Conservation (phyloP, 2,797 vertebrate genomes). For the Tauraco hartlaubi region DNA sequence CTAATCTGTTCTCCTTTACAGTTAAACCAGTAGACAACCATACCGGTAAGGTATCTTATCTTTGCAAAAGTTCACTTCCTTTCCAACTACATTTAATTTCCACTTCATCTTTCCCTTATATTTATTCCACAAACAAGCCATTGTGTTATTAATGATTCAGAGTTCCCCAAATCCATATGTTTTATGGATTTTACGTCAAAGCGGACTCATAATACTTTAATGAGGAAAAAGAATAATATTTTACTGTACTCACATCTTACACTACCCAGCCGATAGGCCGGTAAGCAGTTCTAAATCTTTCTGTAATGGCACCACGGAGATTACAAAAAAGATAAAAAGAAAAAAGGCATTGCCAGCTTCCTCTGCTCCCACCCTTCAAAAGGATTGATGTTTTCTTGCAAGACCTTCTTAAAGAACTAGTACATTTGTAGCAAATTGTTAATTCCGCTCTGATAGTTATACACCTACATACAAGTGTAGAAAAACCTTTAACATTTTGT, state of each 20-base stretch:
- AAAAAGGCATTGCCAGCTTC: neutral
- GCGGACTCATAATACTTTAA: conserved; percentile 47
- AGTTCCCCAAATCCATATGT: conserved; percentile 35
- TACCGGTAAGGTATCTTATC: neutral
- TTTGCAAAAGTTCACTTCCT: conserved; percentile 12
- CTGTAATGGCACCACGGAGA: neutral
- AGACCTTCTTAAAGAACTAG: neutral
- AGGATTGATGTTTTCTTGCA: neutral
- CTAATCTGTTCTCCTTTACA: neutral
- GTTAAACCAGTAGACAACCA: neutral
- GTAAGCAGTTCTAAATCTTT: conserved; percentile 29
- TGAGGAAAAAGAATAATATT: conserved; percentile 55
- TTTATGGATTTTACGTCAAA: conserved; percentile 64
- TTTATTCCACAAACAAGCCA: conserved; percentile 50
- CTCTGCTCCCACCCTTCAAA: neutral
- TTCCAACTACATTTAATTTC: conserved; percentile 44
- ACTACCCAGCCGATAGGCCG: neutral
- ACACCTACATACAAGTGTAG: neutral
- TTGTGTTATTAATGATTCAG: conserved; percentile 37
- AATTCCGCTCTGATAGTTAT: neutral
- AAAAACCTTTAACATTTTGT: neutral
- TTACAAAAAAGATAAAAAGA: conserved; percentile 6
- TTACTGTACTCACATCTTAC: conserved; percentile 15
- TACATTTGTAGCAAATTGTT: neutral
- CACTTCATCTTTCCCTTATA: conserved; percentile 16